A percentile compares a stretch with the other conserved stretches of the same genome.
These are phyloP conservation scores for Lepetodrilus schrolli DNA, from an alignment of 2,888 invertebrate genomes.

Conservation along the genomic window DNA sequence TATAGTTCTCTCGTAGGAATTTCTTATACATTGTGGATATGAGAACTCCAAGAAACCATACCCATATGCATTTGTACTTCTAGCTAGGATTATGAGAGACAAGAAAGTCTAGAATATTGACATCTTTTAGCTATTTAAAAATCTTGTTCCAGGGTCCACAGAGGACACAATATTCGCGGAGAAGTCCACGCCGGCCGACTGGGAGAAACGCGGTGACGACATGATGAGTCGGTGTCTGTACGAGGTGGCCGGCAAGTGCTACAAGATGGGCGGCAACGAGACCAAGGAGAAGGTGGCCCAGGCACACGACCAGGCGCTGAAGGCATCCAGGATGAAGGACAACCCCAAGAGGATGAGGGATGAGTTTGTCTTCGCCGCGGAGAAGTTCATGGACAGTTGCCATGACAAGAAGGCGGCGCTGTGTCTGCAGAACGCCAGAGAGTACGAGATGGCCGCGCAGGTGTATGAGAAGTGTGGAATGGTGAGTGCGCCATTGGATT, in stretches of 20 bases:
- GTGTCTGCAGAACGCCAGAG: conserved; percentile 60
- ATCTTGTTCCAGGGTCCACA: neutral
- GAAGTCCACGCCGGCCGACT: conserved; percentile 58
- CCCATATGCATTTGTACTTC: too few species aligned
- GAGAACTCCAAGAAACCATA: too few species aligned
- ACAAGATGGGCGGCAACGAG: conserved; percentile 49
- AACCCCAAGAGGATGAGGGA: conserved; percentile 55
- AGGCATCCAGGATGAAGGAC: conserved; percentile 53
- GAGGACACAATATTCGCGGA: conserved; percentile 60
- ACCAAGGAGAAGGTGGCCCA: conserved; percentile 55
- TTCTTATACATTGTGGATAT: too few species aligned
- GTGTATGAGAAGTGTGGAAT: conserved; percentile 59
- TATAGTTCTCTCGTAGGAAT: too few species aligned
- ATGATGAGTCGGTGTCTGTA: conserved; percentile 62
- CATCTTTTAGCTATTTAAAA: too few species aligned
- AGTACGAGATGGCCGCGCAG: conserved; percentile 53
- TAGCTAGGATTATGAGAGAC: too few species aligned
- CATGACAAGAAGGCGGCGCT: conserved; percentile 52
- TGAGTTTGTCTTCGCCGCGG: conserved; percentile 57
- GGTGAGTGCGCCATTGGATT: conserved; percentile 49
- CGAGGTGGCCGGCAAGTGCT: conserved; percentile 67
- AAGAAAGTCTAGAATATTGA: too few species aligned
- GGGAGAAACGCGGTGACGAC: conserved; percentile 62
- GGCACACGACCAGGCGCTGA: conserved; percentile 62
- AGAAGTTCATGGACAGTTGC: conserved; percentile 57